Conservation (phyloP, 1,140 invertebrate genomes). For the Yoshiicerus persimilis region DNA sequence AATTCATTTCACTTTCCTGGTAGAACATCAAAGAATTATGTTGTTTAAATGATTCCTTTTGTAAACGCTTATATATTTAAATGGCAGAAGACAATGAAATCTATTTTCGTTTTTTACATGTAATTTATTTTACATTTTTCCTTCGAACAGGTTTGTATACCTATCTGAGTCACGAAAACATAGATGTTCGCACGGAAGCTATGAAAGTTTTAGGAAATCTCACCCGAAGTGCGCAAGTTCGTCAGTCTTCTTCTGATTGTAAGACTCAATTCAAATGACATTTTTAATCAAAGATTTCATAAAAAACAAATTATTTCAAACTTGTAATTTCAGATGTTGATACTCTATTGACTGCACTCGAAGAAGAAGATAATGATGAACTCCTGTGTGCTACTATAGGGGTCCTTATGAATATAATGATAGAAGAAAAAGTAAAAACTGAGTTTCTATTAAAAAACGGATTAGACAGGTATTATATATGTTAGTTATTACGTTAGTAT, state of each 20-base stretch:
- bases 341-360: conserved; percentile 58
- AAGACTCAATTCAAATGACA: neutral
- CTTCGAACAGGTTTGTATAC: conserved; percentile 29
- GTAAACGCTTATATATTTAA: too few relatives aligned
- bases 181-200: conserved; percentile 64
- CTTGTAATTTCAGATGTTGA: conserved; percentile 56
- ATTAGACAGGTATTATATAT: conserved; percentile 51
- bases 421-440: conserved; percentile 61
- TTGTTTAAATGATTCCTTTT: too few relatives aligned
- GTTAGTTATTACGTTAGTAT: too few relatives aligned
- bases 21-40: neutral
- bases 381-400: conserved; percentile 65
- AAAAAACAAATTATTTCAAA: neutral
- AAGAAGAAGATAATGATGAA: conserved; percentile 59
- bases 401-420: conserved; percentile 70
- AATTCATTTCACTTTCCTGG: neutral
- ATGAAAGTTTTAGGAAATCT: conserved; percentile 68
- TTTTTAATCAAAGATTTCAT: neutral
- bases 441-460: conserved; percentile 55
- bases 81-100: too few relatives aligned
- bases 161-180: conserved; percentile 51
- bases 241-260: conserved; percentile 60
- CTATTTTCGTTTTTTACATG: neutral
- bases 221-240: conserved; percentile 62
- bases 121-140: neutral